Evolutionary conservation across 2,113 vertebrate species (phyloP).

Genomic region (Ophiodon elongatus): DNA sequence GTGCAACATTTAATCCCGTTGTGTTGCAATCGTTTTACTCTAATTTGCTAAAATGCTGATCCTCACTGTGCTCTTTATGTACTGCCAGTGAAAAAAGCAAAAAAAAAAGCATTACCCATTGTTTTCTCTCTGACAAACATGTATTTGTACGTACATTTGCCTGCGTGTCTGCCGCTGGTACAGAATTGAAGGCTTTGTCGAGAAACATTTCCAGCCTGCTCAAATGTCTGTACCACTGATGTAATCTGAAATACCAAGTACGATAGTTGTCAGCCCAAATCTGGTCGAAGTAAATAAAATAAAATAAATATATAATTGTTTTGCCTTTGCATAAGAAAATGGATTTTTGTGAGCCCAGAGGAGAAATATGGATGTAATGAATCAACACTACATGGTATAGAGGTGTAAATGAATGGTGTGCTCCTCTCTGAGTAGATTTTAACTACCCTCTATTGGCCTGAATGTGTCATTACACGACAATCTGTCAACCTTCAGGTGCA

Average conservation of each 20-base stretch:
- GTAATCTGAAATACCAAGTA: not conserved
- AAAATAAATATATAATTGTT: not conserved
- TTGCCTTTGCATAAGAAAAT: not conserved
- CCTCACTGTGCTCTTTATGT: constrained; percentile 12
- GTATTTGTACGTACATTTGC: constrained; percentile 52
- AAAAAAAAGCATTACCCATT: constrained; percentile 9
- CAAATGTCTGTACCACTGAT: not conserved
- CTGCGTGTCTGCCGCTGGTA: constrained; percentile 18
- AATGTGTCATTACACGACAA: constrained; percentile 73
- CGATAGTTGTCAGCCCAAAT: not conserved
- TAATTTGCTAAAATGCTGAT: constrained; percentile 44
- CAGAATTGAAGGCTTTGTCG: constrained; percentile 14
- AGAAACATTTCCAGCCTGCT: constrained; percentile 25
- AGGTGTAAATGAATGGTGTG: not conserved
- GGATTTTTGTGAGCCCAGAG: not conserved
- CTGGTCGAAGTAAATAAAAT: not conserved
- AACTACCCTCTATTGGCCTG: constrained; percentile 82
- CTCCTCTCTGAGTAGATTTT: constrained; percentile 64
- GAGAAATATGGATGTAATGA: not conserved
- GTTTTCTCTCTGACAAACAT: constrained; percentile 43
- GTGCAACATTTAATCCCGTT: constrained; percentile 54
- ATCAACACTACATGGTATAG: constrained; percentile 3
- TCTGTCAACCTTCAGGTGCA: constrained; percentile 51
- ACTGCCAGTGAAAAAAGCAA: not conserved
- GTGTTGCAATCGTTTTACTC: constrained; percentile 46